These are phyloP conservation scores for Dicycla oo DNA, from an alignment of 2,888 invertebrate genomes.

Conservation along the genomic window DNA sequence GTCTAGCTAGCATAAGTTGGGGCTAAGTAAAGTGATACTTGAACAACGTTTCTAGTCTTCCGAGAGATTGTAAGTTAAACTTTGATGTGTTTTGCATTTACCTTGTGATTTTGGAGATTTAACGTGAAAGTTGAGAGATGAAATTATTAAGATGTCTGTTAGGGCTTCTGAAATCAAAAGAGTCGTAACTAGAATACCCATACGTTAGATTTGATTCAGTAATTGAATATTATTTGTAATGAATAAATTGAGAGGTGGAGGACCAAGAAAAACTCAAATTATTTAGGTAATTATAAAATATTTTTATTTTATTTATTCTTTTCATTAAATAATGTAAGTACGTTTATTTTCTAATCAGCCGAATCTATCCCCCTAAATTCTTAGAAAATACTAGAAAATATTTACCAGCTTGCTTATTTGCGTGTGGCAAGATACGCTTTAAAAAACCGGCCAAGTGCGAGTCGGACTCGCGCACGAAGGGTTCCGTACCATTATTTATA, in stretches of 20 bases:
- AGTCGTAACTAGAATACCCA: background rate
- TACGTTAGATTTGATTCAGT: background rate
- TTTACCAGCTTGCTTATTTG: background rate
- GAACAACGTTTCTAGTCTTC: constrained; percentile 49
- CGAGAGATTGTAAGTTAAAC: constrained; percentile 38
- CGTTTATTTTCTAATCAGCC: background rate
- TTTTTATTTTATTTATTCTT: background rate
- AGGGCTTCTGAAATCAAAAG: background rate
- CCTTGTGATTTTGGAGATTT: constrained; percentile 37
- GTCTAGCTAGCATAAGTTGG: constrained; percentile 50
- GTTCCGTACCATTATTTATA: no score
- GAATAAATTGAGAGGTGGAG: background rate
- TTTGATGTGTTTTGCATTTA: constrained; percentile 37
- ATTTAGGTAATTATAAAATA: background rate
- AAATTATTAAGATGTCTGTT: constrained; percentile 1
- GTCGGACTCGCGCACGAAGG: no score
- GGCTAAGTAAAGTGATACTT: constrained; percentile 59
- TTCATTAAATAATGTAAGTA: background rate
- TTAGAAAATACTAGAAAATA: background rate
- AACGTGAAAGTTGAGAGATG: constrained; percentile 9
- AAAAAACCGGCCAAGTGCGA: no score
- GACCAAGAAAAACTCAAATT: background rate
- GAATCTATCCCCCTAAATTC: background rate
- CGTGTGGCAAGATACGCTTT: background rate
- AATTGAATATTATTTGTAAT: background rate